Percentiles rank a stretch among this genome's conserved stretches.
These are phyloP conservation scores for Smithornis capensis DNA, from an alignment of 2,113 vertebrate genomes.

Conservation along the genomic window DNA sequence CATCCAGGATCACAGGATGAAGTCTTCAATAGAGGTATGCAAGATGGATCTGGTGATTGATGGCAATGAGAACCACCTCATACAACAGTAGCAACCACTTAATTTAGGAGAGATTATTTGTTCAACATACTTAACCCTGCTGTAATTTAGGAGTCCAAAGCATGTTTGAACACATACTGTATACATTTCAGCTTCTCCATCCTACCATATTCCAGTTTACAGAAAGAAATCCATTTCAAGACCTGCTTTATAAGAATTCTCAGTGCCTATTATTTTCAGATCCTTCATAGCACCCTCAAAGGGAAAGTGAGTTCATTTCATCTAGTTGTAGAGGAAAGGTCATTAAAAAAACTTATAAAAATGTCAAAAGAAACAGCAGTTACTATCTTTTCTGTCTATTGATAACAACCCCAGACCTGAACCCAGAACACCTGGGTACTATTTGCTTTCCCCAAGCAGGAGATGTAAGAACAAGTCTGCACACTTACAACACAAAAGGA, in stretches of 20 bases:
- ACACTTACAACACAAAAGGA: neutral
- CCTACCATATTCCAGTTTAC: neutral
- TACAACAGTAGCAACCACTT: neutral
- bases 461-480: neutral
- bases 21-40: conserved; percentile 60
- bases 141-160: conserved; percentile 68
- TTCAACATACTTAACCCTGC: conserved; percentile 24
- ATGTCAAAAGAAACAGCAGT: neutral
- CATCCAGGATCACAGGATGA: conserved; percentile 84
- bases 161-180: conserved; percentile 36
- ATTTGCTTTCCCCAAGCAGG: neutral
- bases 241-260: conserved; percentile 23
- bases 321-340: conserved; percentile 22
- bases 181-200: conserved; percentile 19
- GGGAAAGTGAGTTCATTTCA: neutral
- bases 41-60: conserved; percentile 87
- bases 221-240: conserved; percentile 36
- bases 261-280: conserved; percentile 40
- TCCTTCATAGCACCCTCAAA: neutral
- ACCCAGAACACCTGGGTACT: neutral
- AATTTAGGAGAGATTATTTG: conserved; percentile 54
- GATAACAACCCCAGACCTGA: neutral
- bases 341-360: neutral
- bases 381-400: neutral
- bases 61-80: neutral